These are phyloP conservation scores for Lithobates pipiens DNA, from an alignment of 2,797 vertebrate genomes.

Conservation along the genomic window DNA sequence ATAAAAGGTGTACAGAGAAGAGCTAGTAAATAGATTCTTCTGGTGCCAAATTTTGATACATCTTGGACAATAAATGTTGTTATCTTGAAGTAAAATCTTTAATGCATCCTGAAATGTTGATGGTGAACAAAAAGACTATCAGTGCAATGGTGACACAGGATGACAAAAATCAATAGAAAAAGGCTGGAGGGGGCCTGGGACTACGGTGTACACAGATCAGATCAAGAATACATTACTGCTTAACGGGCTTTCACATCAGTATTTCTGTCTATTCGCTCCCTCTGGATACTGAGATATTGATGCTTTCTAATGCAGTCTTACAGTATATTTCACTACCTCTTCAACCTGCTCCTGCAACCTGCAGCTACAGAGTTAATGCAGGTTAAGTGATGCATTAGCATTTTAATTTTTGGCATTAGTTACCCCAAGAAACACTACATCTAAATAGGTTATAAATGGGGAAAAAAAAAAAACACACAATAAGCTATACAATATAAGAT, in stretches of 20 bases:
- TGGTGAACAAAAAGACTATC: constrained; percentile 55
- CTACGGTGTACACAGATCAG: constrained; percentile 53
- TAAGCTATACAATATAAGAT: neutral
- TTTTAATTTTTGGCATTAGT: constrained; percentile 31
- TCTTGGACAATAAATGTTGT: constrained; percentile 45
- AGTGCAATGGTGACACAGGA: constrained; percentile 56
- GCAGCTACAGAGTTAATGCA: constrained; percentile 49
- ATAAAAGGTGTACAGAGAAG: neutral
- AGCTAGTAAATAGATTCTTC: constrained; percentile 30
- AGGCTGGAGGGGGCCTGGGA: constrained; percentile 54
- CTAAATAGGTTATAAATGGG: neutral
- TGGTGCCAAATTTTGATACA: constrained; percentile 34
- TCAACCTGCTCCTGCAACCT: neutral
- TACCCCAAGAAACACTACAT: constrained; percentile 17
- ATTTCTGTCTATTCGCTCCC: constrained; percentile 58
- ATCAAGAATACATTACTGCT: constrained; percentile 62
- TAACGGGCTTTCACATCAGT: constrained; percentile 56
- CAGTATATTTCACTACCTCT: constrained; percentile 53
- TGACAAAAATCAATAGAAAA: constrained; percentile 61
- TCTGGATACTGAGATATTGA: constrained; percentile 59
- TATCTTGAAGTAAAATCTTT: constrained; percentile 62
- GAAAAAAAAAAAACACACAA: neutral
- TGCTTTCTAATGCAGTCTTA: constrained; percentile 59
- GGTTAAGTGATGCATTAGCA: constrained; percentile 42
- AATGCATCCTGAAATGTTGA: constrained; percentile 61